A percentile compares a stretch with the other conserved stretches of the same genome.
Evolutionary conservation across 2,888 invertebrate species (phyloP).

Genomic region (Tipula vernalis): DNA sequence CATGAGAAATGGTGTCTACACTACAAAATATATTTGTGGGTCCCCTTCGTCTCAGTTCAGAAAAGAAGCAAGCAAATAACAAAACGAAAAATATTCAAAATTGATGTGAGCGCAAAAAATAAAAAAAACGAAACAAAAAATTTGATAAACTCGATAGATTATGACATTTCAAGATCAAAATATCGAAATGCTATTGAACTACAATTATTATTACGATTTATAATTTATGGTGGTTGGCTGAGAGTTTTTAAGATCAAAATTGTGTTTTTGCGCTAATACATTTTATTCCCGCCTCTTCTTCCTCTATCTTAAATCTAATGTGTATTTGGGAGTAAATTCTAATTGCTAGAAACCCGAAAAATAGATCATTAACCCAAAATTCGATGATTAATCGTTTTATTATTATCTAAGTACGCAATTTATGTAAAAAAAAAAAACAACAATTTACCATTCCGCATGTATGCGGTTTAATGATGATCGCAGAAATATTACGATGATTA

Average conservation of each 20-base stretch:
- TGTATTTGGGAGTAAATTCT: background rate
- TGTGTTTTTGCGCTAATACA: background rate
- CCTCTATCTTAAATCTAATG: background rate
- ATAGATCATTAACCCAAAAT: background rate
- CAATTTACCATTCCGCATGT: background rate
- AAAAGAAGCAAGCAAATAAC: background rate
- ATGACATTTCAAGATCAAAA: conserved; percentile 4
- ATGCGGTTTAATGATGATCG: background rate
- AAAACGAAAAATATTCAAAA: background rate
- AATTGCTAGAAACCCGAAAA: background rate
- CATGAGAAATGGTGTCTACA: background rate
- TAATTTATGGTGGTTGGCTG: background rate
- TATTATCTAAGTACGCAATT: background rate
- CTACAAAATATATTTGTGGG: background rate
- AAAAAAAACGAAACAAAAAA: background rate
- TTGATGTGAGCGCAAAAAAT: background rate
- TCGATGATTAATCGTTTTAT: background rate
- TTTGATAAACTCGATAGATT: background rate
- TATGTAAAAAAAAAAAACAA: background rate
- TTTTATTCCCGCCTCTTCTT: background rate
- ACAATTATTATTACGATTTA: background rate
- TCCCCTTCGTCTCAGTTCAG: background rate
- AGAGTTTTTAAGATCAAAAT: background rate
- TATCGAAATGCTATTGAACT: background rate
- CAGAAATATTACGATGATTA: background rate